These are phyloP conservation scores for Lottia gigantea DNA, from an alignment of 2,888 invertebrate genomes.

Conservation along the genomic window DNA sequence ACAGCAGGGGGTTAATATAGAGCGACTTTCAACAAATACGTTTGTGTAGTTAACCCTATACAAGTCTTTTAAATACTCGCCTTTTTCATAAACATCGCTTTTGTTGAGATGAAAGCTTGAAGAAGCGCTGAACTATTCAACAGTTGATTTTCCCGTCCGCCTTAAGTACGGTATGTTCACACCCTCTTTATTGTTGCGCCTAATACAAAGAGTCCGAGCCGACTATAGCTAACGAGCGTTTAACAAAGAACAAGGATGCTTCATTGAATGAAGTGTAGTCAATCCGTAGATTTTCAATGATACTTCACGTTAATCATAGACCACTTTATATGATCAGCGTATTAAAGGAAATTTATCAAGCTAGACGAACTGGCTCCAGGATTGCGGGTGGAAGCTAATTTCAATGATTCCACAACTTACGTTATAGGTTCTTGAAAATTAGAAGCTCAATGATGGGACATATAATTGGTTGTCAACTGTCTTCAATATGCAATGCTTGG, in stretches of 20 bases:
- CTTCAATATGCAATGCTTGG: no score
- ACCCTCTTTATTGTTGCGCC: not conserved
- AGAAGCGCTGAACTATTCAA: conserved; percentile 2
- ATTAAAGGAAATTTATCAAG: not conserved
- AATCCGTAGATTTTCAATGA: not conserved
- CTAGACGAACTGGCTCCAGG: not conserved
- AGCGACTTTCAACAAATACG: not conserved
- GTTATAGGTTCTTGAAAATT: no score
- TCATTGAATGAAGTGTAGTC: not conserved
- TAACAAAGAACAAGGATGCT: not conserved
- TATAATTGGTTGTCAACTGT: no score
- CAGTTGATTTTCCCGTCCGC: not conserved
- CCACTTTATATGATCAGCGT: conserved; percentile 2
- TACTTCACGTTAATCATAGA: not conserved
- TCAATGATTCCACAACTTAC: no score
- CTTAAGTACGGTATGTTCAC: conserved; percentile 1
- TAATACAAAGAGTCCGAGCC: conserved; percentile 6
- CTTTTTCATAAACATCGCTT: conserved; percentile 7
- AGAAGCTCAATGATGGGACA: no score
- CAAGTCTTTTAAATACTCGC: not conserved
- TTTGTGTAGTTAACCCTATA: not conserved
- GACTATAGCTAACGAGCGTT: not conserved
- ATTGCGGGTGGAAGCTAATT: not conserved
- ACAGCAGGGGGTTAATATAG: conserved; percentile 2
- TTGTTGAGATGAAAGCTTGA: not conserved